phyloP scores from a whole-genome alignment of 2,113 vertebrate genomes.

The Rhinoptilus africanus region DNA sequence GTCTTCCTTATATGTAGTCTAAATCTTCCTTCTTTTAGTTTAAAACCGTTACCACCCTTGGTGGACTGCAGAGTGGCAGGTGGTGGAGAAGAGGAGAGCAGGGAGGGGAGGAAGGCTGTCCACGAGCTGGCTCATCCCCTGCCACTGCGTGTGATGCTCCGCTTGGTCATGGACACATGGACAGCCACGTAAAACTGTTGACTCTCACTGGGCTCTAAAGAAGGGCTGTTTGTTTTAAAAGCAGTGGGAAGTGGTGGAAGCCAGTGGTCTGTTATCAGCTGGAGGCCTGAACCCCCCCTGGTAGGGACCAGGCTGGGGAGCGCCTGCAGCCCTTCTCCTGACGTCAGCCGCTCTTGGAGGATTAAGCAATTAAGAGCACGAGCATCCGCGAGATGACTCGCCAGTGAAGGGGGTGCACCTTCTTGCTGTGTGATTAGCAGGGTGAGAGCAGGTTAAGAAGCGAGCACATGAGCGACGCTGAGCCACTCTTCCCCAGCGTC shows the following conservation, averaged over 20 bases:
- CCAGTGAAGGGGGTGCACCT: background rate
- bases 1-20: background rate
- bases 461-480: background rate
- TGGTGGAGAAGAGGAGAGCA: too few species aligned
- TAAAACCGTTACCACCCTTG: background rate
- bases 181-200: accelerated
- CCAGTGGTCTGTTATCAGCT: too few species aligned
- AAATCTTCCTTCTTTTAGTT: background rate
- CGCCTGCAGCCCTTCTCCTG: background rate
- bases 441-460: background rate
- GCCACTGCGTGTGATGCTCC: background rate
- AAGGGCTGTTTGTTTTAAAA: too few species aligned
- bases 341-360: background rate
- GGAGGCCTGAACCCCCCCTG: background rate
- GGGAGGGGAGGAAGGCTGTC: background rate
- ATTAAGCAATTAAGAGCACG: background rate
- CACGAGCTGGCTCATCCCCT: too few species aligned
- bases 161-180: too few species aligned
- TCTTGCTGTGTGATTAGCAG: background rate
- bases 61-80: background rate
- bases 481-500: background rate
- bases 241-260: background rate
- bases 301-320: background rate
- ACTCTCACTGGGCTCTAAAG: background rate
- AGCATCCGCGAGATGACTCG: background rate